These are phyloP conservation scores for Tipula helvola DNA, from an alignment of 2,888 invertebrate genomes.

Conservation along the genomic window DNA sequence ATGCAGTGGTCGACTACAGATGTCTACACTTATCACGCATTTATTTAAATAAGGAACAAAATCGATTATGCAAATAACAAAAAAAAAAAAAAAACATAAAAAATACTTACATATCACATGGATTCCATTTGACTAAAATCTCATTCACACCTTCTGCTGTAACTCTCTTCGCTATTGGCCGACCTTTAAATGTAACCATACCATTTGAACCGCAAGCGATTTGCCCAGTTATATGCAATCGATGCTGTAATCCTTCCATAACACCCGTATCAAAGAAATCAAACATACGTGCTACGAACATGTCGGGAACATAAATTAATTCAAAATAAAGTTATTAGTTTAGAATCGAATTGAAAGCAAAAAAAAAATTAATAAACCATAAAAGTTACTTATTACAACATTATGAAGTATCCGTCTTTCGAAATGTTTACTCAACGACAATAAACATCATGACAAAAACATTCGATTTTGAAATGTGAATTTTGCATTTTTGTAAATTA, in stretches of 20 bases:
- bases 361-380: neutral
- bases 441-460: conserved; percentile 6
- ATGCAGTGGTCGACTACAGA: neutral
- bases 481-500: neutral
- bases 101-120: conserved; percentile 68
- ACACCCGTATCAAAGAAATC: conserved; percentile 88
- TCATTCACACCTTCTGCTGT: conserved; percentile 52
- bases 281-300: conserved; percentile 67
- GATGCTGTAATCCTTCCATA: conserved; percentile 84
- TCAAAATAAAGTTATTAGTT: neutral
- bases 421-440: neutral
- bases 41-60: neutral
- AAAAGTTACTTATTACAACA: neutral
- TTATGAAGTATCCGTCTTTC: neutral
- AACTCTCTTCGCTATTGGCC: conserved; percentile 51
- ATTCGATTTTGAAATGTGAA: neutral
- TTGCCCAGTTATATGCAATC: conserved; percentile 52
- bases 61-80: neutral
- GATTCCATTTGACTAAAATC: conserved; percentile 72
- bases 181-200: conserved; percentile 58
- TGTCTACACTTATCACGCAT: neutral
- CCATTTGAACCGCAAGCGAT: conserved; percentile 51
- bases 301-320: neutral
- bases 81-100: neutral
- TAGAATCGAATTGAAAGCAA: neutral